Percentiles rank a stretch among this genome's conserved stretches.
Evolutionary conservation across 2,113 vertebrate genomes (phyloP).

Genomic region (Cyprinodon tularosa): DNA sequence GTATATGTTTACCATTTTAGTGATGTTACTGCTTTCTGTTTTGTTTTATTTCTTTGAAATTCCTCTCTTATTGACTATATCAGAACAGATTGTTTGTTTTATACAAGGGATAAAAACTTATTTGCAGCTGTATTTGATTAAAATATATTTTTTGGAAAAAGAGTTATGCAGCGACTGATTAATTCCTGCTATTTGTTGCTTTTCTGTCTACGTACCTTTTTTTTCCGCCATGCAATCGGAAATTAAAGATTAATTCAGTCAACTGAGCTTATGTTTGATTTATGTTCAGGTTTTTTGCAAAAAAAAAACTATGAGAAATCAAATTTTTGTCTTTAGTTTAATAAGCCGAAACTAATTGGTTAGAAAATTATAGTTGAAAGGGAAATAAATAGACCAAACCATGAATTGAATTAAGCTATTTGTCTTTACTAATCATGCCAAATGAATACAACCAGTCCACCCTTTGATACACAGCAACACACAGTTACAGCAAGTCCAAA

Average conservation of each 20-base stretch:
- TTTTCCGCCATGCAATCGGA: not conserved
- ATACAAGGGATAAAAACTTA: not conserved
- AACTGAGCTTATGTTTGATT: not conserved
- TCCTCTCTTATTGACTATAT: not conserved
- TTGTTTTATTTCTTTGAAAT: not conserved
- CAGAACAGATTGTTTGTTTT: not conserved
- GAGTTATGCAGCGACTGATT: not conserved
- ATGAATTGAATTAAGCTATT: constrained; percentile 52
- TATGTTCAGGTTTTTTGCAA: not conserved
- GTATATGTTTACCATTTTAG: not conserved
- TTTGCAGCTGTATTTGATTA: not conserved
- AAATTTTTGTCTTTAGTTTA: not conserved
- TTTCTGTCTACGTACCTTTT: not conserved
- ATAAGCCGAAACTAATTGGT: not conserved
- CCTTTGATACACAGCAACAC: constrained; percentile 63
- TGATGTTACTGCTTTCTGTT: not conserved
- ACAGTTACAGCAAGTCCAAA: constrained; percentile 68
- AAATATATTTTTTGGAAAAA: not conserved
- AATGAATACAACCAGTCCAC: constrained; percentile 71
- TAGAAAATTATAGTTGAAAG: not conserved
- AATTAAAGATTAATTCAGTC: not conserved
- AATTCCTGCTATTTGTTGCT: not conserved
- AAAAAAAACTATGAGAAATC: not conserved
- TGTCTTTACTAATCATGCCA: constrained; percentile 79
- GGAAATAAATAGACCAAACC: constrained; percentile 10